Conservation (phyloP, 2,797 vertebrate genomes). For the Rachycentron canadum region DNA sequence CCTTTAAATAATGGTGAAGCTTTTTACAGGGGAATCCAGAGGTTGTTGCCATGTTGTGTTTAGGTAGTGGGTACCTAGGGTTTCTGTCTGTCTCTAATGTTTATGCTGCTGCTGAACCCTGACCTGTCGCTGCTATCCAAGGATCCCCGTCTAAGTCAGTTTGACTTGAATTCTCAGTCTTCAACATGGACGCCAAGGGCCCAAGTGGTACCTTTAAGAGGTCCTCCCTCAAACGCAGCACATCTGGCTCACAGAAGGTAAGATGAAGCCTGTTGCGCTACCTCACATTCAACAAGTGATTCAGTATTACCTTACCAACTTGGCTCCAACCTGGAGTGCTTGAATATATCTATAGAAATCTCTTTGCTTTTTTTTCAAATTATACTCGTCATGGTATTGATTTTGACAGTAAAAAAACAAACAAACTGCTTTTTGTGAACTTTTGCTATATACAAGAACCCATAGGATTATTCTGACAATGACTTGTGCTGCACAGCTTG, state of each 20-base stretch:
- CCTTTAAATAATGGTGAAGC: conserved; percentile 45
- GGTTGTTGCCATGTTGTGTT: conserved; percentile 31
- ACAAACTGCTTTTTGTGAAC: neutral
- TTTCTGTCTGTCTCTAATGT: conserved; percentile 24
- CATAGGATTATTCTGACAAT: neutral
- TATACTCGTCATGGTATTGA: neutral
- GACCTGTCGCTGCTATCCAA: conserved; percentile 38
- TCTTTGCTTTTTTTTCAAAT: neutral
- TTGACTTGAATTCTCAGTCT: conserved; percentile 28
- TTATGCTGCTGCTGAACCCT: conserved; percentile 41
- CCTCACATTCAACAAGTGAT: conserved; percentile 52
- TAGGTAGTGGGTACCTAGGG: conserved; percentile 7
- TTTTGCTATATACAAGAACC: neutral
- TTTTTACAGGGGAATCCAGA: conserved; percentile 30
- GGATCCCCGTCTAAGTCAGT: conserved; percentile 45
- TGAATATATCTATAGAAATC: neutral
- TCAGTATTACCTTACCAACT: neutral
- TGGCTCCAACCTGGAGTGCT: neutral
- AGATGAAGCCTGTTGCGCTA: conserved; percentile 61
- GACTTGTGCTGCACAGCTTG: conserved; percentile 1
- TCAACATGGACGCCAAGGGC: conserved; percentile 84
- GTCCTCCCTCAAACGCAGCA: conserved; percentile 91
- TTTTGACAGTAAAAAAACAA: neutral
- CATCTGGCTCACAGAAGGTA: conserved; percentile 96
- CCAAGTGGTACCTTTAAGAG: conserved; percentile 89